phyloP scores from a whole-genome alignment of 2,797 vertebrate species.

The Xyrichtys novacula region DNA sequence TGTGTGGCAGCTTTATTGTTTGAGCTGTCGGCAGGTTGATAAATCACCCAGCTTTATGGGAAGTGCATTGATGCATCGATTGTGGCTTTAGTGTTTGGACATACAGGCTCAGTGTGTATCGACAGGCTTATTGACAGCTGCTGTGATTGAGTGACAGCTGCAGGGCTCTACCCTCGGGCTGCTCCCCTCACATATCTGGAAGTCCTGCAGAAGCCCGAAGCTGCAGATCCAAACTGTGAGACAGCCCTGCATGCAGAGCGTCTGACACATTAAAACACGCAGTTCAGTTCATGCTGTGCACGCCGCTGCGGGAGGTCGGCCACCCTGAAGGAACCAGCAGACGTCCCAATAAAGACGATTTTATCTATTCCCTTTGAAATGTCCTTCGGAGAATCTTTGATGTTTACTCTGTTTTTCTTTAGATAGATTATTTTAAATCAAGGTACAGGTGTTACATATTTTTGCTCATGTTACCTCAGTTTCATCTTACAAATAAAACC shows the following conservation, averaged over 20 bases:
- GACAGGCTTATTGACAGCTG: constrained; percentile 62
- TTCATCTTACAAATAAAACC: too few species aligned
- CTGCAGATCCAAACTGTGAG: neutral
- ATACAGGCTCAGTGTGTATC: constrained; percentile 55
- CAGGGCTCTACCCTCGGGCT: constrained; percentile 20
- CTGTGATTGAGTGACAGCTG: constrained; percentile 60
- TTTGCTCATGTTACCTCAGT: too few species aligned
- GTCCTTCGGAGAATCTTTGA: constrained; percentile 22
- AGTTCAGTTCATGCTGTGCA: constrained; percentile 39
- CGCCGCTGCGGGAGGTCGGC: constrained; percentile 25
- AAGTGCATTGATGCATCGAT: constrained; percentile 62
- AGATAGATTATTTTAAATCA: constrained; percentile 44
- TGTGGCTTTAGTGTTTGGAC: constrained; percentile 63
- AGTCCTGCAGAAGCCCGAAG: constrained; percentile 2
- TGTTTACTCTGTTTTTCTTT: constrained; percentile 18
- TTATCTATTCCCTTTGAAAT: constrained; percentile 47
- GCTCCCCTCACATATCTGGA: neutral
- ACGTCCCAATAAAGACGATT: constrained; percentile 8
- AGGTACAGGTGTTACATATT: too few species aligned
- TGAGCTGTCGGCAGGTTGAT: constrained; percentile 56
- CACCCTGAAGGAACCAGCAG: constrained; percentile 25
- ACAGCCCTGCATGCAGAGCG: constrained; percentile 4
- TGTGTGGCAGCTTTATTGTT: constrained; percentile 76
- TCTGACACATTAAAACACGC: constrained; percentile 28
- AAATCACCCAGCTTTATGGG: constrained; percentile 68